Evolutionary conservation across 1,140 invertebrate genomes (phyloP), one percentile per base, ranked within the genome.

Genomic region (Zophobas morio): DNA sequence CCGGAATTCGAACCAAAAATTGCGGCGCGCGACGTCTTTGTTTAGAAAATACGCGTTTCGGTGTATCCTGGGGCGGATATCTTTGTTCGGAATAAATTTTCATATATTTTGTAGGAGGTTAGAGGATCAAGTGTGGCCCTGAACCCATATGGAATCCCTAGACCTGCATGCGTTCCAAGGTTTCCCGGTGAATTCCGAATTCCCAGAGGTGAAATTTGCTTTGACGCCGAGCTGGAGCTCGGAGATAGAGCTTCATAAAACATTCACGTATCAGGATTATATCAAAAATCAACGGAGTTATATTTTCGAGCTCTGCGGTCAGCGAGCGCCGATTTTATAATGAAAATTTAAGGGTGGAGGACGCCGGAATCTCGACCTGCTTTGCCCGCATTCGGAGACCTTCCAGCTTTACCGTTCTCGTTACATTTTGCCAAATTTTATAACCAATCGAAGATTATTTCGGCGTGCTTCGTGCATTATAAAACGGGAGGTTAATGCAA

Each of bases 101-200:
- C 60, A 66, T 66, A 66, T 66, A 66, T 66, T 66, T 66, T 66
- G 60, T 39, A 66, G 60, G 32, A 66, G 60, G 60, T 66, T 66
- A 66, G 8, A 66, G 60, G 60, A 66, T 66, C 60, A 66, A 66
- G 60, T 66, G 60, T 39, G 60, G 60, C 60, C 60, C 60, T 66
- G 60, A 66, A 66, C 60, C 60, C 60, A 66, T 66, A 66, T 66
- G 60, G 60, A 66, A 66, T 66, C 60, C 46, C 39, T 32, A 46
- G 60, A 42, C 60, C 60, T 66, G 60, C 60, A 66, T 66, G 60
- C 60, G 60, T 66, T 66, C 37, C n/a, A 66, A 66, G 60, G 60
- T 66, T 66, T 66, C 60, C 46, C 60, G 34, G 60, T 66, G 60
- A 66, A 66, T 66, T 66, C 60, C 60, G 60, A 66, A 66, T 66